Conservation (phyloP, 2,113 vertebrate genomes). For the Rhynchopsitta pachyrhyncha region DNA sequence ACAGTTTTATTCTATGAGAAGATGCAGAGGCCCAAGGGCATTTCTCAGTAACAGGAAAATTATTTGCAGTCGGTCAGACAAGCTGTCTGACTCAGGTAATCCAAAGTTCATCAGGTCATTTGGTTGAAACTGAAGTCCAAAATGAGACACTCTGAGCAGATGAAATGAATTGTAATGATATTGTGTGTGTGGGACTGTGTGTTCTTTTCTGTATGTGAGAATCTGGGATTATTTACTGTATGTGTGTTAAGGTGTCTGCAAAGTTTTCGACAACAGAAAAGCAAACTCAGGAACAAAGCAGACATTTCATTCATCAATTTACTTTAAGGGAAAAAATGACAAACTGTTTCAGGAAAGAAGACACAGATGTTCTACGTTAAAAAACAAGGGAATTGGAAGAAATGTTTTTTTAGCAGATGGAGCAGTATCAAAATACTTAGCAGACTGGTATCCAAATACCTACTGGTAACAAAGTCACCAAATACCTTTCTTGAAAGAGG, state of each 20-base stretch:
- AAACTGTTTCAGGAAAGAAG: constrained; percentile 14
- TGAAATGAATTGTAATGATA: background rate
- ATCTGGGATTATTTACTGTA: background rate
- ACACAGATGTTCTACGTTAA: constrained; percentile 46
- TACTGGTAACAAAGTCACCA: background rate
- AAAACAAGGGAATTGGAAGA: background rate
- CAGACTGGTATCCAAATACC: background rate
- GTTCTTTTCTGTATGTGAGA: background rate
- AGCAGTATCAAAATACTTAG: background rate
- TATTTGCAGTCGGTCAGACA: constrained; percentile 48
- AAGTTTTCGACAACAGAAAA: constrained; percentile 19
- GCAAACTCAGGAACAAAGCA: background rate
- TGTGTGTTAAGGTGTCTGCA: background rate
- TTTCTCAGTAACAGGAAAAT: constrained; percentile 51
- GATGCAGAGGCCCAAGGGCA: background rate
- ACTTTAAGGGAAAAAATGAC: background rate
- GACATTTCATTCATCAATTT: constrained; percentile 23
- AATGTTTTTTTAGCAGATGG: background rate
- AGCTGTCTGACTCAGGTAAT: constrained; percentile 58
- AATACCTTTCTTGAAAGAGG: background rate
- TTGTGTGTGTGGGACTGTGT: background rate
- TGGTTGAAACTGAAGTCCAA: constrained; percentile 10
- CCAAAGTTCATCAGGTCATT: constrained; percentile 39
- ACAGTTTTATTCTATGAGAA: constrained; percentile 8
- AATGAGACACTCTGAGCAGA: background rate